Evolutionary conservation across 2,797 vertebrate genomes (phyloP), one percentile per base, ranked within the genome.

Genomic region (Lerista edwardsae): DNA sequence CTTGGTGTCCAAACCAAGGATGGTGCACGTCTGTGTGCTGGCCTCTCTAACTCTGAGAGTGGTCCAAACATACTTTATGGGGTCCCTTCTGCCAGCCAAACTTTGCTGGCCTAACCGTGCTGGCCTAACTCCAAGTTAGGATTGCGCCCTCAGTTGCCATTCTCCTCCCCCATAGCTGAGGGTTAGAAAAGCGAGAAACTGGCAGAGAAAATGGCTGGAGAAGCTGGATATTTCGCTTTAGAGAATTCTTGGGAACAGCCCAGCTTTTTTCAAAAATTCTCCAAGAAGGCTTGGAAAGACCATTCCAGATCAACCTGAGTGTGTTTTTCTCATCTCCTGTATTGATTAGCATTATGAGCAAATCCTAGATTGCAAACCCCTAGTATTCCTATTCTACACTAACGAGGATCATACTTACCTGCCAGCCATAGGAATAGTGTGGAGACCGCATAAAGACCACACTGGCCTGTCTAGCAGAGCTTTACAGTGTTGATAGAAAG

Each of bases 401-500:
- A 61, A 61, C 59, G 25, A 12, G 21, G 23, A n/a, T 61, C 59
- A 61, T 2, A 61, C 62, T 59, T 80, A 57, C 71, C 74, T 90
- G 79, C 86, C 87, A 92, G 73, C 27, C 5, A 9, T 11, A 82
- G 61, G 29, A 73, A 74, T 27, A 68, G 36, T 12, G 25, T 21
- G 67, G 77, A 86, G n/a, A 73, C 75, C 79, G 80, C 61, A 79
- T 39, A 86, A 8, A 85, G 36, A 25, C 21, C 7, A 6, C 8
- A 61, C 59, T 87, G 41, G 34, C 65, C 47, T 75, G 68, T 71
- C 0, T 6, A 89, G 68, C 34, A 79, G 12, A 1, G 0, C 36
- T 91, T 88, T 84, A 36, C 67, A 79, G 34, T 0, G 1, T 0
- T 87, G 86, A 83, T 79, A 88, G 79, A 34, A 91, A 64, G 59